Conservation (phyloP, 2,888 invertebrate species). For the Caenorhabditis parvicauda region DNA sequence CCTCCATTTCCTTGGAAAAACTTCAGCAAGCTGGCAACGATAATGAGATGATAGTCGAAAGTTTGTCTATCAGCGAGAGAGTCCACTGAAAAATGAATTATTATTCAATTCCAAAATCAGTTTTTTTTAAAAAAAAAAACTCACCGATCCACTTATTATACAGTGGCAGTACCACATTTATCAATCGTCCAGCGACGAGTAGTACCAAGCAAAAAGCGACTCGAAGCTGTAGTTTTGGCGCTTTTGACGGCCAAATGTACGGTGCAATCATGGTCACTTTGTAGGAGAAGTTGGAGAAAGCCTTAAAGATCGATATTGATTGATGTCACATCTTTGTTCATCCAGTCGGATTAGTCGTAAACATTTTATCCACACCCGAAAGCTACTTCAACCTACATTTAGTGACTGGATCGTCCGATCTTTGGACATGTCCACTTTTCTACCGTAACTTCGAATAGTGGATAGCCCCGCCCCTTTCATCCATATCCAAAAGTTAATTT, state of each 20-base stretch:
- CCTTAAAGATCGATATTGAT: too few species aligned
- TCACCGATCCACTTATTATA: slow-evolving; percentile 87
- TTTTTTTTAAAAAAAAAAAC: slow-evolving; percentile 45
- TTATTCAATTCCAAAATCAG: not conserved
- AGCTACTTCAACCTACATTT: too few species aligned
- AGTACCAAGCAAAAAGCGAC: slow-evolving; percentile 80
- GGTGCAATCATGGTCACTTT: slow-evolving; percentile 64
- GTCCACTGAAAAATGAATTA: slow-evolving; percentile 72
- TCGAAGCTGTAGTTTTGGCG: slow-evolving; percentile 73
- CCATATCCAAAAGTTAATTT: too few species aligned
- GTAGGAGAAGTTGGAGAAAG: slow-evolving; percentile 48
- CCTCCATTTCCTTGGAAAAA: slow-evolving; percentile 90
- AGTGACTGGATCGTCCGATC: too few species aligned
- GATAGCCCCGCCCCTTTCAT: too few species aligned
- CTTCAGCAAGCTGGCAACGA: slow-evolving; percentile 82
- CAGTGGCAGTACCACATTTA: slow-evolving; percentile 88
- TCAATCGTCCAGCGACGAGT: slow-evolving; percentile 77
- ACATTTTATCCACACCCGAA: too few species aligned
- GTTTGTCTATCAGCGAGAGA: slow-evolving; percentile 70
- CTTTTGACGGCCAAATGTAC: slow-evolving; percentile 87
- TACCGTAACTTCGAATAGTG: too few species aligned
- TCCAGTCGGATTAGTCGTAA: too few species aligned
- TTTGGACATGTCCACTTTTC: too few species aligned
- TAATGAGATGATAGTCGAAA: slow-evolving; percentile 86
- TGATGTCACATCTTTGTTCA: too few species aligned